A percentile compares a stretch with the other conserved stretches of the same genome.
phyloP scores from a whole-genome alignment of 92 coral and sea anemone species.

The Scolanthus callimorphus region DNA sequence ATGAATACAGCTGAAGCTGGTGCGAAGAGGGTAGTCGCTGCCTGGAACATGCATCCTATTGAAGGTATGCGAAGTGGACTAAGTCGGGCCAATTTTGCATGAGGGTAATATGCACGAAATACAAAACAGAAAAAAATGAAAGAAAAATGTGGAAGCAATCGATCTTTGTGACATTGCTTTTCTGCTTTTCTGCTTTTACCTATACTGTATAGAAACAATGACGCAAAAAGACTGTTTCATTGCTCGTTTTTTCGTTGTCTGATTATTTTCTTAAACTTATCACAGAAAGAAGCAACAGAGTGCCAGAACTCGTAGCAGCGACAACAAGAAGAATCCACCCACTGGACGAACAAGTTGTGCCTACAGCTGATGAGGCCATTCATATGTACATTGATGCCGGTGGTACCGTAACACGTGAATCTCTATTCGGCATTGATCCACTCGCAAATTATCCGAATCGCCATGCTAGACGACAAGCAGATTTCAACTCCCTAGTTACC shows the following conservation, averaged over 20 bases:
- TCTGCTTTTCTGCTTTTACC: too few relatives aligned
- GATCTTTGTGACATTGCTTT: too few relatives aligned
- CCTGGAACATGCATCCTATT: conserved; percentile 46
- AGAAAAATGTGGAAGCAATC: too few relatives aligned
- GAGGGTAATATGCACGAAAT: too few relatives aligned
- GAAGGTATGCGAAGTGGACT: conserved; percentile 8
- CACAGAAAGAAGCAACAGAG: conserved; percentile 26
- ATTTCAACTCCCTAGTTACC: too few relatives aligned
- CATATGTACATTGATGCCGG: conserved; percentile 40
- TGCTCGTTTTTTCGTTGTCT: too few relatives aligned
- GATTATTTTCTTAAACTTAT: background rate
- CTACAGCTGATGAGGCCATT: conserved; percentile 32
- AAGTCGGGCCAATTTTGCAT: too few relatives aligned
- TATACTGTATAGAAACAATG: too few relatives aligned
- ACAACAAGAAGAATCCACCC: conserved; percentile 27
- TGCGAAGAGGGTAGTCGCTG: conserved; percentile 16
- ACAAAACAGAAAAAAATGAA: too few relatives aligned
- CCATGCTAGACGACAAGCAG: too few relatives aligned
- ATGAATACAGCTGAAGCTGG: conserved; percentile 43
- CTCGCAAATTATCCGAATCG: conserved; percentile 8
- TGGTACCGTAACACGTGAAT: conserved; percentile 37
- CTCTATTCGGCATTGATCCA: conserved; percentile 36
- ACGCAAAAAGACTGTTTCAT: too few relatives aligned
- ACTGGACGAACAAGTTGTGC: conserved; percentile 22
- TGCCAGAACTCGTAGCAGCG: conserved; percentile 28